phyloP scores from a whole-genome alignment of 2,888 invertebrate species.

The Sycophila texana region DNA sequence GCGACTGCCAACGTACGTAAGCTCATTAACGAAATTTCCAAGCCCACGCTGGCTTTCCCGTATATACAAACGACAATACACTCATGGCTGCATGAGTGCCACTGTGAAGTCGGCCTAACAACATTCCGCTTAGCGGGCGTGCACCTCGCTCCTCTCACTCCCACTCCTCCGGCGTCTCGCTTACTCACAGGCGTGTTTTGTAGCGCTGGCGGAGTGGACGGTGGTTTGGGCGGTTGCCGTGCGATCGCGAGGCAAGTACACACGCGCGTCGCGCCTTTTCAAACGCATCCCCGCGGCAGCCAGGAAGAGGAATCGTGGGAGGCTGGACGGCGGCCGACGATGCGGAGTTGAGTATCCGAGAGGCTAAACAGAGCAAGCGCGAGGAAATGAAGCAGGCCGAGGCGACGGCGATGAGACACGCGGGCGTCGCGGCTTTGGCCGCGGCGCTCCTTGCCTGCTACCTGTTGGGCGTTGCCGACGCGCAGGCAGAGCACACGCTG shows the following conservation, averaged over 20 bases:
- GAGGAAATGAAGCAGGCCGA: not conserved
- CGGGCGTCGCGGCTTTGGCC: too few species aligned
- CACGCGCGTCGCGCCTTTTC: not conserved
- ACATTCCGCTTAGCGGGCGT: conserved; percentile 54
- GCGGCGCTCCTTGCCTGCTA: conserved; percentile 60
- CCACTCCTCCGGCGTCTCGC: conserved; percentile 25
- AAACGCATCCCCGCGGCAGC: not conserved
- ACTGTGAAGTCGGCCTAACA: conserved; percentile 38
- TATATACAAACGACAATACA: not conserved
- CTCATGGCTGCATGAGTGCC: not conserved
- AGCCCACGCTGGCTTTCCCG: too few species aligned
- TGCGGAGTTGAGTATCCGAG: too few species aligned
- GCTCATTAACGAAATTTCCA: conserved; percentile 7
- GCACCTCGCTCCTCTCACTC: conserved; percentile 41
- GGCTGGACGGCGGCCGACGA: too few species aligned
- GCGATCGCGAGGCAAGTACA: not conserved
- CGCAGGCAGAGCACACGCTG: conserved; percentile 44
- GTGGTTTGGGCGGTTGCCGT: conserved; percentile 40
- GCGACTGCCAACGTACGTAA: too few species aligned
- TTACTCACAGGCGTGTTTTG: conserved; percentile 23
- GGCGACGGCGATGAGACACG: too few species aligned
- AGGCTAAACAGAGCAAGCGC: not conserved
- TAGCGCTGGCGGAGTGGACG: conserved; percentile 18
- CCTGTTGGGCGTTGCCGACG: conserved; percentile 81
- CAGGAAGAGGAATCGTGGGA: not conserved